Evolutionary conservation across 2,797 vertebrate species (phyloP), one percentile per base, ranked within the genome.

Genomic region (Denticeps clupeoides): DNA sequence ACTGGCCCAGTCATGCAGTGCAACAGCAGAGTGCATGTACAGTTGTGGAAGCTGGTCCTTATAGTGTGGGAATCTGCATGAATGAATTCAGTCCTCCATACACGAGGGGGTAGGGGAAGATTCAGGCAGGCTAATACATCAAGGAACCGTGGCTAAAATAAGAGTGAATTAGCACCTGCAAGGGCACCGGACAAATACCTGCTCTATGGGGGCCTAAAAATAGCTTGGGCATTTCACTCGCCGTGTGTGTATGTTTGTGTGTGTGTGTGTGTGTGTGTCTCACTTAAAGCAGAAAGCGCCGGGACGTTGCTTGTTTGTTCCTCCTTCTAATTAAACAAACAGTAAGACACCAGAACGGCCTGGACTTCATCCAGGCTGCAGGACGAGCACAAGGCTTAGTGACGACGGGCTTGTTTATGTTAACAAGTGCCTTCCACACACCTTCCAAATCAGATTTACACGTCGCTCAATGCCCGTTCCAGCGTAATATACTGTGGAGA

Each of bases 61-160:
- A 7, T 33, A 18, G 13, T 7, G 24, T 25, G 7, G 8, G 8
- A 32, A 32, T 12, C 29, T 32, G 29, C 29, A 29, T 29, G 24
- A 6, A 24, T 23, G 24, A 23, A 24, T 28, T 29, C 28, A 29
- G 28, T 29, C 28, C 29, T 28, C 11, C 28, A 11, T 9, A n/a
- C 28, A 29, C 28, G 58, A 53, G 47, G 7, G 40, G 29, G 25
- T 49, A 45, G 29, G 43, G 56, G 80, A 72, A 81, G 79, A 71
- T 51, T 80, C 28, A 57, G 41, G 31, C 64, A 71, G 65, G 62
- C 77, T 73, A 62, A 53, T 54, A 57, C 59, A 68, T 65, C 58
- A 66, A 74, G 71, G 53, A 68, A 75, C 73, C 61, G 70, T 69
- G 74, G 69, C 72, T 78, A 81, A 81, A 77, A 76, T 69, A 75